Percentiles rank a stretch among this genome's conserved stretches.
Evolutionary conservation across 2,888 invertebrate genomes (phyloP).

Genomic region (Megamerina dolium): DNA sequence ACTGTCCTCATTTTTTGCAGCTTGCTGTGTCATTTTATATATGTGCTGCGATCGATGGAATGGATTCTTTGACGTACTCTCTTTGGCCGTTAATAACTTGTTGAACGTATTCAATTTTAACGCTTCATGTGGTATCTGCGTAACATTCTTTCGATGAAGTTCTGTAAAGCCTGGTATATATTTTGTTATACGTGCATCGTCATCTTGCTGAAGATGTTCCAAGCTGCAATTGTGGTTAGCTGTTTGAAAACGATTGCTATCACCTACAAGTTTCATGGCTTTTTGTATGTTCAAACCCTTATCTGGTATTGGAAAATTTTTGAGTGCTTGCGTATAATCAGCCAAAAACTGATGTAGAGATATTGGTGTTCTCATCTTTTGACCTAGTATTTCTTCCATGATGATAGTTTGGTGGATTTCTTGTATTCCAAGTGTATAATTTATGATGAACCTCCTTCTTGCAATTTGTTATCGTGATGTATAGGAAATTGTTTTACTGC

Average conservation of each 20-base stretch:
- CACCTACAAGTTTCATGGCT: slow-evolving; percentile 19
- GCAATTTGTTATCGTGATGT: no score
- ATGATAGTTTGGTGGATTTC: background rate
- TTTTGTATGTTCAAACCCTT: slow-evolving; percentile 20
- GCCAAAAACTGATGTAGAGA: slow-evolving; percentile 29
- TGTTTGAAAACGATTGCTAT: slow-evolving; percentile 18
- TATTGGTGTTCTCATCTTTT: slow-evolving; percentile 24
- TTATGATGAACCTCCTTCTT: no score
- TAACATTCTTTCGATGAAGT: slow-evolving; percentile 15
- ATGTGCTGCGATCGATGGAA: slow-evolving; percentile 31
- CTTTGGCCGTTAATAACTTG: slow-evolving; percentile 21
- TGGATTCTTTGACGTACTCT: slow-evolving; percentile 23
- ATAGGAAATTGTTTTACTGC: slow-evolving; percentile 39
- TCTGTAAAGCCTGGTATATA: slow-evolving; percentile 25
- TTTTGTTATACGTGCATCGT: slow-evolving; percentile 24
- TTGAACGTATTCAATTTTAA: slow-evolving; percentile 22
- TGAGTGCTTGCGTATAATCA: slow-evolving; percentile 24
- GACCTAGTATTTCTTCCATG: slow-evolving; percentile 37
- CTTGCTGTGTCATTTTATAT: slow-evolving; percentile 17
- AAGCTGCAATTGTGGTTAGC: slow-evolving; percentile 24
- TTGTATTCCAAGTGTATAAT: no score
- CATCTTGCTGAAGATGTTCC: slow-evolving; percentile 22
- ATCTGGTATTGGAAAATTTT: slow-evolving; percentile 18
- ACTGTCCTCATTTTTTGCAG: slow-evolving; percentile 19
- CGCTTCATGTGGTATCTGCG: slow-evolving; percentile 15